These are phyloP conservation scores for Clarias batrachus DNA, from an alignment of 2,113 vertebrate genomes.

Conservation along the genomic window DNA sequence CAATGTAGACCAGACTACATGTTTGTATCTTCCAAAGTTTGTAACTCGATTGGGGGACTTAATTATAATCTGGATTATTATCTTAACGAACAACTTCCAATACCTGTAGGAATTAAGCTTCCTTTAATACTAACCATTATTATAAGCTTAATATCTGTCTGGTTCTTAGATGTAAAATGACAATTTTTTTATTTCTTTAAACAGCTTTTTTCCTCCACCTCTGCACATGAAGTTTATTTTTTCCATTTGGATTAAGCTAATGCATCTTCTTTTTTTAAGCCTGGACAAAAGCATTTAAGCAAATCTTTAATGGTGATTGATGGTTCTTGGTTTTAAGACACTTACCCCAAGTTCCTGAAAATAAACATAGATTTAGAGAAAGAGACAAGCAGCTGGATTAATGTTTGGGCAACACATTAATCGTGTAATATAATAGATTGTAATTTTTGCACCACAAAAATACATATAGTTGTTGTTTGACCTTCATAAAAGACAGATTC, in stretches of 20 bases:
- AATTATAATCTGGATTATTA: neutral
- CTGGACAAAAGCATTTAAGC: conserved; percentile 10
- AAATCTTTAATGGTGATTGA: conserved; percentile 14
- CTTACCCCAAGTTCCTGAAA: neutral
- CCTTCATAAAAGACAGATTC: neutral
- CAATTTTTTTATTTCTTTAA: neutral
- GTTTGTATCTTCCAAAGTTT: too few species aligned
- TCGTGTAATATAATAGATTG: neutral
- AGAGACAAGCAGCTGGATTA: neutral
- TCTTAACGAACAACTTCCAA: neutral
- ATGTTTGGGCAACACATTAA: neutral
- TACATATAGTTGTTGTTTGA: neutral
- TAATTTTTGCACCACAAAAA: neutral
- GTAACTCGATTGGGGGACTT: too few species aligned
- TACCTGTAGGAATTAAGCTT: neutral
- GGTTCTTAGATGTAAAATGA: neutral
- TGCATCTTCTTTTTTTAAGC: neutral
- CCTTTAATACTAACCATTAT: neutral
- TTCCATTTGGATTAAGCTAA: neutral
- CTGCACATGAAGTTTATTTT: neutral
- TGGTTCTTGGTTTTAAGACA: conserved; percentile 4
- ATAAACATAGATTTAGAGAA: neutral
- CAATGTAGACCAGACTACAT: too few species aligned
- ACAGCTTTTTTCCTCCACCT: neutral
- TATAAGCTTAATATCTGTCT: neutral